Evolutionary conservation across 2,113 vertebrate genomes (phyloP), one percentile per base, ranked within the genome.

Genomic region (Mystacornis crossleyi): DNA sequence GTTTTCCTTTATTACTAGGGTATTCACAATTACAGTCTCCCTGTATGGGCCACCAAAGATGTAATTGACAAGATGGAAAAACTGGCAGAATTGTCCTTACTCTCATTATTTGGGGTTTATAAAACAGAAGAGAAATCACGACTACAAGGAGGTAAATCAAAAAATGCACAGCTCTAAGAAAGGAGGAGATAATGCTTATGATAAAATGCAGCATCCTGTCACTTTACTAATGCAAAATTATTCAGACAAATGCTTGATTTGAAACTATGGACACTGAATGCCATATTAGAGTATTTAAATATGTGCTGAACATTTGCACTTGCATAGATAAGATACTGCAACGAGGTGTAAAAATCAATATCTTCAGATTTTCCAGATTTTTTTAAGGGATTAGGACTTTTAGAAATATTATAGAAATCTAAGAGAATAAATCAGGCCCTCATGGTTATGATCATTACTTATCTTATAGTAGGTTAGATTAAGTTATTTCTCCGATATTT

Each of bases 91-190:
- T 97, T 99, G 73, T 97, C 98, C 79, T 89, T 99, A 80, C 89
- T 97, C 43, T 98, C 98, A 6, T 75, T 98, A 69, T 98, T 98
- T 93, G 97, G 98, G 84, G 95, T 98, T 94, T 95, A 99, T 88
- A 99, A 98, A 94, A 96, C 97, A 19, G 97, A 97, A 96, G 99
- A 99, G 91, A 99, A 99, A 97, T 98, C 98, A 72, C 96, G 98
- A 95, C 97, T 99, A 57, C 98, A 99, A 31, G 99, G 99, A 95
- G 99, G 99, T 99, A 96, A 98, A 97, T 92, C 1, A 90, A n/a
- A 29, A 72, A 85, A 53, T 4, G 6, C 42, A 18, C 9, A 36
- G 6, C 23, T 53, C 23, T 42, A 80, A 58, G 31, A 62, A 81
- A 77, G 47, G 11, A 71, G 36, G 28, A 54, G 19, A 25, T 19